These are phyloP conservation scores for Coenobita brevimanus DNA, from an alignment of 1,140 invertebrate species.

Conservation along the genomic window DNA sequence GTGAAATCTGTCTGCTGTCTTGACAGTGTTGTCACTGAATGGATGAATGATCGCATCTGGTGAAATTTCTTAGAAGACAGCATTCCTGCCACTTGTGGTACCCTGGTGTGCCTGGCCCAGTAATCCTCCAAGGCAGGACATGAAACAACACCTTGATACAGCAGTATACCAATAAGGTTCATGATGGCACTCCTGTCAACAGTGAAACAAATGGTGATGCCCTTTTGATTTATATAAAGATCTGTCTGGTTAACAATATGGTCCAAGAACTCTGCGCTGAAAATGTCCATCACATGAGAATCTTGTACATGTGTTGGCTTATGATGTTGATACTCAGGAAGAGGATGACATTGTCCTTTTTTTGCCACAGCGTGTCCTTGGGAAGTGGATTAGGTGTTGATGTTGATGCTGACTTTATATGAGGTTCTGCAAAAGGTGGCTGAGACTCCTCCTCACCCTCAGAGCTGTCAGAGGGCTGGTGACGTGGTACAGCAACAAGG, in stretches of 20 bases:
- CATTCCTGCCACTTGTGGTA: background rate
- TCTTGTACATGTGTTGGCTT: too few species aligned
- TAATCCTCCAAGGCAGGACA: constrained; percentile 3
- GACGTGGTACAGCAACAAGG: too few species aligned
- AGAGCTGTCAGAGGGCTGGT: too few species aligned
- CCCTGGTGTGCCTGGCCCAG: background rate
- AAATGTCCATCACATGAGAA: too few species aligned
- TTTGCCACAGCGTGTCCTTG: too few species aligned
- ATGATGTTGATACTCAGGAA: too few species aligned
- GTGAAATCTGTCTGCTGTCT: background rate
- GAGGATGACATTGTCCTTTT: too few species aligned
- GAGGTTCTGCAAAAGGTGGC: too few species aligned
- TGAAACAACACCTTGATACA: background rate
- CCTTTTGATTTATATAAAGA: background rate
- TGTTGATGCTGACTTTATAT: too few species aligned
- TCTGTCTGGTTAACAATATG: background rate
- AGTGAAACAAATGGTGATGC: background rate
- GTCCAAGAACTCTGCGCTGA: too few species aligned
- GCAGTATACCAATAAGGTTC: background rate
- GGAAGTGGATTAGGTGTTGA: too few species aligned
- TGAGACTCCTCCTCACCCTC: too few species aligned
- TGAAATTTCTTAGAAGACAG: constrained; percentile 7
- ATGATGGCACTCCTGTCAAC: background rate
- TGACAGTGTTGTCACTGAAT: constrained; percentile 5
- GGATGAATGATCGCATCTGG: background rate